Evolutionary conservation across 2,888 invertebrate genomes (phyloP), one percentile per base, ranked within the genome.

Genomic region (Mimas tiliae): DNA sequence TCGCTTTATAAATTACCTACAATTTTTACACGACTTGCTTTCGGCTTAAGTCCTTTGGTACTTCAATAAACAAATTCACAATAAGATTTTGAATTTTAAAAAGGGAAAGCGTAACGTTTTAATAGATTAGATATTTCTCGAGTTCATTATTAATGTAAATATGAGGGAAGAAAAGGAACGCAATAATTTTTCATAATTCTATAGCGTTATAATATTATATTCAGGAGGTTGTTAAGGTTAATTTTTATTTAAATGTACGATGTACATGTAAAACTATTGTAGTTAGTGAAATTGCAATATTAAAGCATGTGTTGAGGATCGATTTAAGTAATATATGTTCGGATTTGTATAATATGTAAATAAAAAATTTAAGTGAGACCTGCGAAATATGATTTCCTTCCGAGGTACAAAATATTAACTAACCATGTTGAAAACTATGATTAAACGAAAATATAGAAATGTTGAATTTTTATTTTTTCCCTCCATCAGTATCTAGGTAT

Each of bases 391-490:
- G 87, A 90, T 92, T 93, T 92, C 91, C 93, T 93, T 93, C 92
- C 90, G 91, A 91, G 92, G 91, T 93, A 93, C 92, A 93, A 93
- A 90, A 89, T 89, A 91, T 89, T 81, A 91, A 90, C 87, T 93
- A 93, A 91, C 91, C 92, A 93, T 93, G 93, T 93, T 93, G 91
- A 93, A 86, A 89, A 90, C 85, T 92, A 93, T 89, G 87, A 93
- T 91, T 93, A 93, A 93, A 91, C 75, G 84, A 93, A 91, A 90
- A 87, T 88, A 88, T 86, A 88, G 85, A 85, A 84, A 76, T 64
- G 2, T 68, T 47, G 27, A 64, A 74, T 72, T 79, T 79, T 84
- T 82, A 81, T 82, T 81, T 76, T 72, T 0, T 27, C 27, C 55
- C 47, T 21, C 34, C 9, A 62, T 7, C 11, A 38, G 34, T 58